Percentiles rank a stretch among this genome's conserved stretches.
Conservation (phyloP, 2,888 invertebrate genomes). For the Drosophila mercatorum region DNA sequence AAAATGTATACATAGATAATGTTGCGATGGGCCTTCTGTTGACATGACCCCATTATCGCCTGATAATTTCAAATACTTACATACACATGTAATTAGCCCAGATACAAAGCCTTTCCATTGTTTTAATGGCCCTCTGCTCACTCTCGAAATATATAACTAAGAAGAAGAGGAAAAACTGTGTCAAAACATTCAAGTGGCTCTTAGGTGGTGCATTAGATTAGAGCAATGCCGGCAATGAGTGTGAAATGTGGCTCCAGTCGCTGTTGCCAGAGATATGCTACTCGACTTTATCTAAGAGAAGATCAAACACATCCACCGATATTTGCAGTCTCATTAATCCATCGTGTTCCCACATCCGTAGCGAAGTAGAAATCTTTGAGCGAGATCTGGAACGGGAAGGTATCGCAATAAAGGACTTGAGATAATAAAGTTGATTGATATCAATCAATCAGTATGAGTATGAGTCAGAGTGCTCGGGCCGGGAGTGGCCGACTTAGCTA, state of each 20-base stretch:
- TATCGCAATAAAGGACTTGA: background rate
- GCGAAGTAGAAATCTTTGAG: background rate
- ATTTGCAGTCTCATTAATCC: background rate
- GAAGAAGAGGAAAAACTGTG: conserved; percentile 41
- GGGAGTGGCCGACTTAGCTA: background rate
- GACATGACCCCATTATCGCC: conserved; percentile 76
- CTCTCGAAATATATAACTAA: conserved; percentile 27
- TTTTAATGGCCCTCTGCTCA: conserved; percentile 42
- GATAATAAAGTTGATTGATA: background rate
- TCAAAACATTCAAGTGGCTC: conserved; percentile 60
- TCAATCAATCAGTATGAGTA: background rate
- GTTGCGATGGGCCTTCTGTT: conserved; percentile 60
- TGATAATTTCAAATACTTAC: conserved; percentile 67
- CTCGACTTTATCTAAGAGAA: conserved; percentile 4
- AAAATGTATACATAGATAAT: conserved; percentile 47
- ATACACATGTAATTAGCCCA: conserved; percentile 64
- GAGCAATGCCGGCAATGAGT: conserved; percentile 17
- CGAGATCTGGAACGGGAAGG: background rate
- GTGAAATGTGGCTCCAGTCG: conserved; percentile 24
- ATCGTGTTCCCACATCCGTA: background rate
- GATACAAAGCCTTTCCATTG: conserved; percentile 61
- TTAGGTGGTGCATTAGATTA: conserved; percentile 51
- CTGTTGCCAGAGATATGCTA: conserved; percentile 7
- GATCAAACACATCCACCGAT: conserved; percentile 25
- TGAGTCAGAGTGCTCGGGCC: background rate